These are phyloP conservation scores for Gymnogyps californianus DNA, from an alignment of 2,113 vertebrate species.

Conservation along the genomic window DNA sequence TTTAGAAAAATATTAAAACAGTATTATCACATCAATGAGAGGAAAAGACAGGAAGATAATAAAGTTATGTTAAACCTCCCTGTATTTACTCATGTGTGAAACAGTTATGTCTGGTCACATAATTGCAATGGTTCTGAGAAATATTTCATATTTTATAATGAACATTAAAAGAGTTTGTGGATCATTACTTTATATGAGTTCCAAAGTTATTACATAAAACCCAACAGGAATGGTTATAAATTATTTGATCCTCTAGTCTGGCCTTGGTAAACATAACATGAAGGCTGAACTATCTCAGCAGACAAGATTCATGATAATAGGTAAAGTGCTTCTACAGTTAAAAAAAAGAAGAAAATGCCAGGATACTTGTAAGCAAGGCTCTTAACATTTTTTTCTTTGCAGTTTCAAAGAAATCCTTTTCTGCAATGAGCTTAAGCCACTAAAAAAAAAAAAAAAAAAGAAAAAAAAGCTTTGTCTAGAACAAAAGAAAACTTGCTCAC, in stretches of 20 bases:
- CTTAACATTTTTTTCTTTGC: constrained; percentile 47
- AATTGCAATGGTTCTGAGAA: constrained; percentile 83
- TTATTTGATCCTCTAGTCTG: constrained; percentile 77
- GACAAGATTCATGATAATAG: constrained; percentile 66
- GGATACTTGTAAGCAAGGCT: constrained; percentile 25
- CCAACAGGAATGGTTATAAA: constrained; percentile 84
- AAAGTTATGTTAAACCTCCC: constrained; percentile 86
- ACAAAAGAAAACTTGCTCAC: constrained; percentile 50
- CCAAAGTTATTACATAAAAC: constrained; percentile 88
- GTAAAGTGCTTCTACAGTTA: constrained; percentile 40
- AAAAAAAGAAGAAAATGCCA: constrained; percentile 8
- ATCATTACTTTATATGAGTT: constrained; percentile 89
- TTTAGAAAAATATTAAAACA: constrained; percentile 83
- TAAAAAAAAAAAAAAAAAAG: fast-evolving
- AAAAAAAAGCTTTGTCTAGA: neutral
- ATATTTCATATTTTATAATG: constrained; percentile 89
- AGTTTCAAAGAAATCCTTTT: constrained; percentile 49
- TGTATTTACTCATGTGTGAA: constrained; percentile 85
- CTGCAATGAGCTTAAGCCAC: constrained; percentile 35
- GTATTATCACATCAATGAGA: constrained; percentile 84
- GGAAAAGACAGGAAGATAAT: constrained; percentile 84
- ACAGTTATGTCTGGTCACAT: constrained; percentile 87
- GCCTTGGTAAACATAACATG: constrained; percentile 81
- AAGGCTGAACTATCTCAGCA: constrained; percentile 65
- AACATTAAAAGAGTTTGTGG: constrained; percentile 90